A percentile compares a stretch with the other conserved stretches of the same genome.
phyloP scores from a whole-genome alignment of 1,140 invertebrate species.

The Cotesia chilonis region DNA sequence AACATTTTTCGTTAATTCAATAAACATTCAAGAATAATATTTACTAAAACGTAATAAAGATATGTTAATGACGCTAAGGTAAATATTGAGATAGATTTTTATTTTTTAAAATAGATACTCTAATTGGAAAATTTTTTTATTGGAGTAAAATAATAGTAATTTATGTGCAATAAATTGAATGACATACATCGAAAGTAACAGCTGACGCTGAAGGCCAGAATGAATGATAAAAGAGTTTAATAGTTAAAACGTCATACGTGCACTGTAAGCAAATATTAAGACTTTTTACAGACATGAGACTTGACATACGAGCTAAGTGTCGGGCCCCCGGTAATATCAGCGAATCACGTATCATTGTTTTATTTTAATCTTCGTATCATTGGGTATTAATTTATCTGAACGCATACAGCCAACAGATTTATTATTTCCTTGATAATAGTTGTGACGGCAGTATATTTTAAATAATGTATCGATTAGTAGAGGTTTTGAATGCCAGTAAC shows the following conservation, averaged over 20 bases:
- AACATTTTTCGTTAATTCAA: too few species aligned
- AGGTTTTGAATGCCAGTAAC: too few species aligned
- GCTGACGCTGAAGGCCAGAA: conserved; percentile 58
- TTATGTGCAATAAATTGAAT: not conserved
- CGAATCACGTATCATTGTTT: conserved; percentile 47
- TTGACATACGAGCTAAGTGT: conserved; percentile 2
- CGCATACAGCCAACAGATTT: too few species aligned
- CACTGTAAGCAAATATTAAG: conserved; percentile 36
- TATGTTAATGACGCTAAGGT: too few species aligned
- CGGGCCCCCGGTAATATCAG: conserved; percentile 49
- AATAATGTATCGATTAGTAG: too few species aligned
- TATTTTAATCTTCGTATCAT: not conserved
- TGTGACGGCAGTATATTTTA: too few species aligned
- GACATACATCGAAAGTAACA: conserved; percentile 43
- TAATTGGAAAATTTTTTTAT: too few species aligned
- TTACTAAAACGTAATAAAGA: too few species aligned
- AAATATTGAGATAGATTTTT: too few species aligned
- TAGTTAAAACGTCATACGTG: conserved; percentile 45
- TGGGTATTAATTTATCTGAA: not conserved
- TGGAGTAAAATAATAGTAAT: not conserved
- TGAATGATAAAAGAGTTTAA: conserved; percentile 42
- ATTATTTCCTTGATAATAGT: too few species aligned
- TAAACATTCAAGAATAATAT: too few species aligned
- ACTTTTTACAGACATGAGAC: not conserved
- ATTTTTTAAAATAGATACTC: too few species aligned